phyloP scores from a whole-genome alignment of 2,113 vertebrate species.

The Cyphomyrus discorhynchus region DNA sequence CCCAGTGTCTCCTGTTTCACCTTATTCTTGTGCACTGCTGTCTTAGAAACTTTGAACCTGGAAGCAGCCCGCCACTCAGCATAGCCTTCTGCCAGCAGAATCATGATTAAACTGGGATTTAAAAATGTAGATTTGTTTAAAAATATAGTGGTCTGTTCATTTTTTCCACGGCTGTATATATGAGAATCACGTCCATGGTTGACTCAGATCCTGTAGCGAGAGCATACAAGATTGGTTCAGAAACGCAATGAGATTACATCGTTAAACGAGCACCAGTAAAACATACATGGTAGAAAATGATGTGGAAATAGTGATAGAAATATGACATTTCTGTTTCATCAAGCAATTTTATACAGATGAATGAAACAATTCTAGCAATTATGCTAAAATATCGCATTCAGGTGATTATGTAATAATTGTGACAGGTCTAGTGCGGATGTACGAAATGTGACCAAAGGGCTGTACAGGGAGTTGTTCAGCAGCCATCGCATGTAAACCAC shows the following conservation, averaged over 20 bases:
- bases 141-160: neutral
- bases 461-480: neutral
- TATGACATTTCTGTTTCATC: neutral
- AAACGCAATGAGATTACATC: neutral
- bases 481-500: neutral
- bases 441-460: neutral
- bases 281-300: neutral
- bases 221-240: neutral
- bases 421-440: neutral
- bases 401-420: neutral
- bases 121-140: too few species aligned
- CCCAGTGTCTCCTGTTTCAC: too few species aligned
- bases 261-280: neutral
- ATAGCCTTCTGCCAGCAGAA: too few species aligned
- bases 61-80: too few species aligned
- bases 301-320: too few species aligned
- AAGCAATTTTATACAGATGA: neutral
- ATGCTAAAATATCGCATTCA: neutral
- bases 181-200: neutral
- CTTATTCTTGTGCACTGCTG: too few species aligned
- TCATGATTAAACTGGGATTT: too few species aligned
- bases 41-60: too few species aligned
- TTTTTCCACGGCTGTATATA: neutral
- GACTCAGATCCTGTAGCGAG: neutral
- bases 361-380: neutral